Conservation (phyloP, 1,140 invertebrate species). For the Sogatella furcifera region DNA sequence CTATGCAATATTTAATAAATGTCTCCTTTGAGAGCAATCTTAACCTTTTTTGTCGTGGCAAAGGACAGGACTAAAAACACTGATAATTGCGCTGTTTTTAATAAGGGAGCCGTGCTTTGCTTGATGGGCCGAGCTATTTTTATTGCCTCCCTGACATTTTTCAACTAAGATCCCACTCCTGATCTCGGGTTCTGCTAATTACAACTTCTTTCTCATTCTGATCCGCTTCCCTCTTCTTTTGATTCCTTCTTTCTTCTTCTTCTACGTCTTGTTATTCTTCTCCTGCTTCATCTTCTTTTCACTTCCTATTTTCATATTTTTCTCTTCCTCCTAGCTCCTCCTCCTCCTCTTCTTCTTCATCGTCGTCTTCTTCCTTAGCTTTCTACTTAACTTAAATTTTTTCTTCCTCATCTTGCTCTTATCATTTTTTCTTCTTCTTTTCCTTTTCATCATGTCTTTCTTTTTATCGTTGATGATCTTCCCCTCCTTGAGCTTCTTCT, state of each 20-base stretch:
- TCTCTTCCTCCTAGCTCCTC: too few relatives aligned
- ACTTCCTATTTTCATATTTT: neutral
- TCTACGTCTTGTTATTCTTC: too few relatives aligned
- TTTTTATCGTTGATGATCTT: too few relatives aligned
- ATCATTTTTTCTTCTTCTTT: too few relatives aligned
- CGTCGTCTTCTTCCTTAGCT: too few relatives aligned
- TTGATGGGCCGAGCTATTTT: constrained; percentile 19
- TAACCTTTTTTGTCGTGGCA: constrained; percentile 23
- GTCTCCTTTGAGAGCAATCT: constrained; percentile 25
- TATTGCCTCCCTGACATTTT: constrained; percentile 23
- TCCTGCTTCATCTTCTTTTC: neutral
- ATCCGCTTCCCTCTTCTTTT: neutral
- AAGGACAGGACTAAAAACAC: constrained; percentile 19
- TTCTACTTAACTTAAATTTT: too few relatives aligned
- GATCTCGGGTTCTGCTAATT: constrained; percentile 8
- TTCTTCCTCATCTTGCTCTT: too few relatives aligned
- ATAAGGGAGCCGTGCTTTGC: constrained; percentile 6
- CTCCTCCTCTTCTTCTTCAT: too few relatives aligned
- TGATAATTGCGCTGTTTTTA: constrained; percentile 19
- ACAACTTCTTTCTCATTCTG: neutral
- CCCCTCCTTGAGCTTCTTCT: too few relatives aligned
- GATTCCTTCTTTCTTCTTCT: neutral
- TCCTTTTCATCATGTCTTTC: too few relatives aligned
- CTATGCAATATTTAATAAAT: constrained; percentile 21
- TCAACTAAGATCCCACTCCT: constrained; percentile 6